Conservation (phyloP, 1,140 invertebrate genomes). For the Dreissena rostriformis region DNA sequence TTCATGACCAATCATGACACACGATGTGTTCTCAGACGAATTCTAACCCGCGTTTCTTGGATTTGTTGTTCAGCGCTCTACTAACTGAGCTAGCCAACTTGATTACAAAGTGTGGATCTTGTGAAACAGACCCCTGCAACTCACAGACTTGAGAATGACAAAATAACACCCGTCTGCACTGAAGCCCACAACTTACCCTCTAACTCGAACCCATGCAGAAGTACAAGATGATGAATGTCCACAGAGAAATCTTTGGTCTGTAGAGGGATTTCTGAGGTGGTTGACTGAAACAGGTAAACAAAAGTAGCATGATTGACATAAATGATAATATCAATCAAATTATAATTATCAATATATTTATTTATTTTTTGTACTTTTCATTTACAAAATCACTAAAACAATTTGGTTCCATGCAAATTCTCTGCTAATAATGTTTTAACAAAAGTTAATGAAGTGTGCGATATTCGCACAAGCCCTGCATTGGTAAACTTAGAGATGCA, state of each 20-base stretch:
- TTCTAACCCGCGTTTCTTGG: neutral
- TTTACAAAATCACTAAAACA: too few species aligned
- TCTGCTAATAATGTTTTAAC: too few species aligned
- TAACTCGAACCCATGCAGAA: constrained; percentile 88
- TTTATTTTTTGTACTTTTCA: too few species aligned
- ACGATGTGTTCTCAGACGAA: neutral
- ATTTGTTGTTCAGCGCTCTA: neutral
- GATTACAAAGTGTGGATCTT: neutral
- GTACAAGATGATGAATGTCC: constrained; percentile 91
- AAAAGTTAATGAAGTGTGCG: too few species aligned
- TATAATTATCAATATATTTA: too few species aligned
- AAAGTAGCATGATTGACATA: too few species aligned
- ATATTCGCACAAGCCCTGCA: too few species aligned
- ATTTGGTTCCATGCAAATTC: too few species aligned
- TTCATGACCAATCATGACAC: too few species aligned
- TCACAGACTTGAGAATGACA: neutral
- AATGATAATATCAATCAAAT: too few species aligned
- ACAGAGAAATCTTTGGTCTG: constrained; percentile 95
- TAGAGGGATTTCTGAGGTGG: constrained; percentile 84
- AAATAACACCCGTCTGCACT: neutral
- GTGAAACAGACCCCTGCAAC: neutral
- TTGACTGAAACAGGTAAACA: constrained; percentile 90
- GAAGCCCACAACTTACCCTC: constrained; percentile 72
- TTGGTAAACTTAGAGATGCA: too few species aligned
- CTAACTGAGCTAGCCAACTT: neutral